Evolutionary conservation across 2,113 vertebrate genomes (phyloP), one percentile per base, ranked within the genome.

Genomic region (Caranx melampygus): DNA sequence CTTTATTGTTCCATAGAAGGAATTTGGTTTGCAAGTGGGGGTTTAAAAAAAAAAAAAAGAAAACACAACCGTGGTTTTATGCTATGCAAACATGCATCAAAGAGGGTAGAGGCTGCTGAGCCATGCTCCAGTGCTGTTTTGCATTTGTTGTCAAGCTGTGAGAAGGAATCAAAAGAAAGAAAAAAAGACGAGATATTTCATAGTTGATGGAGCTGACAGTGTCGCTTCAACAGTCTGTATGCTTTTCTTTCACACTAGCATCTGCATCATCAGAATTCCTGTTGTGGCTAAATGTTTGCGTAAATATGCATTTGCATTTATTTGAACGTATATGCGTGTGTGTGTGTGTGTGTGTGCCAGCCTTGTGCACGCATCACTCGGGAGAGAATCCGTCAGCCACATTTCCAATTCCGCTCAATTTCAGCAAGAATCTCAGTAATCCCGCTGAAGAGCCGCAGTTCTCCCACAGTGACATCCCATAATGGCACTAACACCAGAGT

Each of bases 381-480:
- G 52, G 66, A 86, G 74, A 88, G 84, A 82, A 86, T 88, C 88
- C 67, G 73, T 80, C 81, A 75, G 69, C 87, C 90, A 87, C 91
- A 87, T 93, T 92, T 93, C 86, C 88, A 88, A 93, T 93, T 91
- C 93, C 71, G 89, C 90, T 92, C 93, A 90, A 93, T 93, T 93
- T 92, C 92, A 89, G 84, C 86, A 84, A 81, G 91, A 93, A 93
- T 92, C 92, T 93, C 84, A 55, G 87, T 94, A 94, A 94, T 94
- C 93, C 93, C 44, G 72, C 90, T 94, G 93, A 93, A 94, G 93
- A 93, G 92, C 89, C 62, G 86, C 87, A 69, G 84, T 93, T 92
- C 90, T 92, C 91, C 92, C 90, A 90, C 90, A 90, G 91, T 92
- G 93, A 93, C 93, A 94, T 93, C 91, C 92, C 90, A 92, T 94